phyloP scores from a whole-genome alignment of 1,140 invertebrate species.

The Chymomyza costata region DNA sequence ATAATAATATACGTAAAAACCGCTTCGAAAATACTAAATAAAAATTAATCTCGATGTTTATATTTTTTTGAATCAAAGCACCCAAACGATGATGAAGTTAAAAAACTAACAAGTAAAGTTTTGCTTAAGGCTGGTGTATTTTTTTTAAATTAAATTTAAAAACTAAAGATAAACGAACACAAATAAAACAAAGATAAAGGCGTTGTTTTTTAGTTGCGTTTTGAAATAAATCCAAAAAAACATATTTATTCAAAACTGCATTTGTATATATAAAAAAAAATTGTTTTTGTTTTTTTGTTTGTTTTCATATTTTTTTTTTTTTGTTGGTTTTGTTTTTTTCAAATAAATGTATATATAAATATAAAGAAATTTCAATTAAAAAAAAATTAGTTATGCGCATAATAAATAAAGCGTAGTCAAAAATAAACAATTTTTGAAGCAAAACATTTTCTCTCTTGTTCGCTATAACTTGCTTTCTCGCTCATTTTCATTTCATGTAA shows the following conservation, averaged over 20 bases:
- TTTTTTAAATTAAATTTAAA: too few relatives aligned
- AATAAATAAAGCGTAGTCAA: constrained; percentile 30
- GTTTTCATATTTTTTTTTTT: constrained; percentile 46
- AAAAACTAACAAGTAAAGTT: too few relatives aligned
- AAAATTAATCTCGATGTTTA: too few relatives aligned
- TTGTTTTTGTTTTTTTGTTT: constrained; percentile 22
- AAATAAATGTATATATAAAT: constrained; percentile 28
- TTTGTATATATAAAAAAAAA: too few relatives aligned
- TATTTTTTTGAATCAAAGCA: too few relatives aligned
- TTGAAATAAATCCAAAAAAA: constrained; percentile 75
- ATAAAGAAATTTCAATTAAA: constrained; percentile 18
- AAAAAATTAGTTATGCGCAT: constrained; percentile 27
- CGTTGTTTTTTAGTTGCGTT: constrained; percentile 55
- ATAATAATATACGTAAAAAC: too few relatives aligned
- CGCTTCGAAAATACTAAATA: too few relatives aligned
- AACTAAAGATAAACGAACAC: too few relatives aligned
- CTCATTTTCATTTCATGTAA: constrained; percentile 22
- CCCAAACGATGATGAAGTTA: too few relatives aligned
- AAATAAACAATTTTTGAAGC: constrained; percentile 29
- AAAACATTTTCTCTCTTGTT: too few relatives aligned
- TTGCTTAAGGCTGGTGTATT: too few relatives aligned
- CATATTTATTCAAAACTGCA: constrained; percentile 75
- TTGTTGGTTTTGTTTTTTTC: constrained; percentile 31
- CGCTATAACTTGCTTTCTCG: constrained; percentile 2
- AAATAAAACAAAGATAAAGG: too few relatives aligned